Evolutionary conservation across 2,888 invertebrate species (phyloP).

Genomic region (Corythucha ciliata): DNA sequence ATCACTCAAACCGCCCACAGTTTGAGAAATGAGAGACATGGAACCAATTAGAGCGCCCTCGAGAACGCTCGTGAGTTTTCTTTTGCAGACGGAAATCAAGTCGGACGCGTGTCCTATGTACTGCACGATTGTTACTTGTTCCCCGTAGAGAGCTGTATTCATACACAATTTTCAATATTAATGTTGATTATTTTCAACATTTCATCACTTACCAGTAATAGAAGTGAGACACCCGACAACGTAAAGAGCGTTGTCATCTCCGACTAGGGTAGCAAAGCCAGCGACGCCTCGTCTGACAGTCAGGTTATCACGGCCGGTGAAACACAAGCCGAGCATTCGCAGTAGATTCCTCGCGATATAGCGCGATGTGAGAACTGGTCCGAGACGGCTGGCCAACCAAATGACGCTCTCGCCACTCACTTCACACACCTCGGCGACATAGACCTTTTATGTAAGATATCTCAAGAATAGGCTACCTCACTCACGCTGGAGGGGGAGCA

Average conservation of each 20-base stretch:
- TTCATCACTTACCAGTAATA: slow-evolving; percentile 59
- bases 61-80: slow-evolving; percentile 68
- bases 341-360: slow-evolving; percentile 83
- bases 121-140: slow-evolving; percentile 77
- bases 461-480: slow-evolving; percentile 12
- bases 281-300: neutral
- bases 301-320: slow-evolving; percentile 72
- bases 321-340: slow-evolving; percentile 89
- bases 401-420: slow-evolving; percentile 64
- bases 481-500: too few relatives aligned
- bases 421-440: slow-evolving; percentile 36
- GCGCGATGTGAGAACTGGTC: slow-evolving; percentile 86
- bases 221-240: slow-evolving; percentile 85
- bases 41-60: slow-evolving; percentile 85
- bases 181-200: neutral
- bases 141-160: slow-evolving; percentile 57
- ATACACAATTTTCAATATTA: slow-evolving; percentile 20
- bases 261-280: slow-evolving; percentile 14
- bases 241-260: slow-evolving; percentile 68
- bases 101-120: slow-evolving; percentile 86
- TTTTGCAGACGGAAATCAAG: slow-evolving; percentile 67
- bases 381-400: slow-evolving; percentile 87
- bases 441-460: slow-evolving; percentile 28
- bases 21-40: slow-evolving; percentile 65
- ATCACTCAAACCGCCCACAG: slow-evolving; percentile 73